These are phyloP conservation scores for Euglossa dilemma DNA, from an alignment of 1,140 invertebrate genomes.

Conservation along the genomic window DNA sequence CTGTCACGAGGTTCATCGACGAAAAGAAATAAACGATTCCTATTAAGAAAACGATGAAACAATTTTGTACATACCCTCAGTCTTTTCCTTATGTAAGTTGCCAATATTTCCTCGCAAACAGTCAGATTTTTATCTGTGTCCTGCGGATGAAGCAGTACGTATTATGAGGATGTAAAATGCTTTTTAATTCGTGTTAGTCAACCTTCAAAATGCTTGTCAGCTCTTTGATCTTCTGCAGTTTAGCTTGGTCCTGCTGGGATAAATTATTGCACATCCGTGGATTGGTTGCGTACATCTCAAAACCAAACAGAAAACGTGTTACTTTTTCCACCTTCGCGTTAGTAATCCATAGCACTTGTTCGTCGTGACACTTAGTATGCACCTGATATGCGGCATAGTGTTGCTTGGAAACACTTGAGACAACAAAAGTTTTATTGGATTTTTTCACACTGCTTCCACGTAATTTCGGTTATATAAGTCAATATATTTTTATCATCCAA, in stretches of 20 bases:
- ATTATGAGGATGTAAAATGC: background rate
- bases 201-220: conserved; percentile 71
- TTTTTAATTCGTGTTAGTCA: background rate
- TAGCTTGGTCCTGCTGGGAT: conserved; percentile 47
- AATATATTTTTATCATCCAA: background rate
- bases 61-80: conserved; percentile 67
- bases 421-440: conserved; percentile 53
- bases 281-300: conserved; percentile 51
- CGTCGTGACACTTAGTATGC: conserved; percentile 19
- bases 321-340: conserved; percentile 26
- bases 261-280: conserved; percentile 23
- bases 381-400: conserved; percentile 25
- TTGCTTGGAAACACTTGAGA: conserved; percentile 63
- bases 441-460: background rate
- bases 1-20: background rate
- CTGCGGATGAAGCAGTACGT: conserved; percentile 54
- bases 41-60: background rate
- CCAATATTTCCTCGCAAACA: conserved; percentile 73
- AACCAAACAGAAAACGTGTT: conserved; percentile 4
- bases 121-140: conserved; percentile 74
- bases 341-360: conserved; percentile 53
- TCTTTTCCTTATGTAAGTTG: conserved; percentile 68
- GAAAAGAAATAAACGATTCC: conserved; percentile 33
- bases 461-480: background rate
- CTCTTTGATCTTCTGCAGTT: conserved; percentile 66